Base-by-base conservation (phyloP, 2,888 invertebrate genomes). In the Andrena bicolor region DNA sequence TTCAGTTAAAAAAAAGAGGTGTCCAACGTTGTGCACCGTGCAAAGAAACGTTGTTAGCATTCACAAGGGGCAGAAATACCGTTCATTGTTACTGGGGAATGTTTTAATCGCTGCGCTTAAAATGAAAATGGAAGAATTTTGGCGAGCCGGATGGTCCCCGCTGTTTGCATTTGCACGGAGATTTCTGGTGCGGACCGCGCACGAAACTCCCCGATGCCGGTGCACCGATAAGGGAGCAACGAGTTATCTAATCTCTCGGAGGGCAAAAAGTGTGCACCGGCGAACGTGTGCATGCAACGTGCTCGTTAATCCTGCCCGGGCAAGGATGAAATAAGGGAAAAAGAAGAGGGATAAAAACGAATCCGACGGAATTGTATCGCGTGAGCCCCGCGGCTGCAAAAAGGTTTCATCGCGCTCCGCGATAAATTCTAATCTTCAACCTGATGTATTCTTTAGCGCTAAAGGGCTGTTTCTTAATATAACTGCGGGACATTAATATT, bases 241-340 rank as follows among this genome's bases (percentile, higher is more conserved):
- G 13, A 20, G 61, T 76, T 76, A 82, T 82, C 82, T 82, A 82
- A 82, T 82, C 82, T 76, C 4, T 26, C 60, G 28, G 5, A 2
- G 26, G 20, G 41, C 8, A 49, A 60, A 74, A 64, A 69, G 64
- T 53, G 69, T 64, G 32, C 76, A 60, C 41, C 23, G 60, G 41
- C 26, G 66, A 64, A 30, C 32, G n/a, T 13, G 73, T 74, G 77
- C 83, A 82, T 81, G 84, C 80, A 72, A 88, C 76, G 68, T n/a
- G 68, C 73, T 77, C 82, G 85, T 88, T 86, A 88, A 86, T 88
- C 77, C 82, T 79, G 61, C 51, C 23, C 32, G 35, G 68, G 30
- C 71, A 28, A 65, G 69, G 58, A 74, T 41, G 58, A 51, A 53
- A 26, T 56, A 56, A 53, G 20, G 48, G 51, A 26, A 51, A 49